These are phyloP conservation scores for Brenthis ino DNA, from an alignment of 2,888 invertebrate species.

Conservation along the genomic window DNA sequence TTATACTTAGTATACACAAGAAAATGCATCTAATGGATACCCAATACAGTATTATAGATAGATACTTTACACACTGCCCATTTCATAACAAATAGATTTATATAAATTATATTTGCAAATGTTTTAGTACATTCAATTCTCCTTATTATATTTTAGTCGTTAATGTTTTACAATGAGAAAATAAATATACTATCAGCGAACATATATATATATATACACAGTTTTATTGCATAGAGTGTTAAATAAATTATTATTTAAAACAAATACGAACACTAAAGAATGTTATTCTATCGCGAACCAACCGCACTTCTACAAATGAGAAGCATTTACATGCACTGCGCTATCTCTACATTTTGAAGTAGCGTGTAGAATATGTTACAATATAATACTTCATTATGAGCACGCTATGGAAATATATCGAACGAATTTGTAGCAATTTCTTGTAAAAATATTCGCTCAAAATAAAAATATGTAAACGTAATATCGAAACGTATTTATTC, in stretches of 20 bases:
- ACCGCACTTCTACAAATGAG: constrained; percentile 19
- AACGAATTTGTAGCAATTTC: constrained; percentile 8
- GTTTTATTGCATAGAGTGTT: background rate
- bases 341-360: constrained; percentile 41
- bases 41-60: too few species aligned
- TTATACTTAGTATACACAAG: too few species aligned
- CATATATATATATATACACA: too few species aligned
- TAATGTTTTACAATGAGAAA: too few species aligned
- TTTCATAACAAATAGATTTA: too few species aligned
- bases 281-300: constrained; percentile 3
- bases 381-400: constrained; percentile 13
- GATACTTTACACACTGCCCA: too few species aligned
- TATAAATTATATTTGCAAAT: too few species aligned
- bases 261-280: background rate
- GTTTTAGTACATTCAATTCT: too few species aligned
- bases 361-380: constrained; percentile 18
- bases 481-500: too few species aligned
- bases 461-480: background rate
- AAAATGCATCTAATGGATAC: too few species aligned
- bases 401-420: constrained; percentile 3
- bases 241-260: background rate
- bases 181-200: too few species aligned
- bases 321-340: constrained; percentile 39
- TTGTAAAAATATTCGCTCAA: constrained; percentile 9
- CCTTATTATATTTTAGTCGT: too few species aligned